phyloP scores from a whole-genome alignment of 2,797 vertebrate species.

The Phoxinus dragarum region DNA sequence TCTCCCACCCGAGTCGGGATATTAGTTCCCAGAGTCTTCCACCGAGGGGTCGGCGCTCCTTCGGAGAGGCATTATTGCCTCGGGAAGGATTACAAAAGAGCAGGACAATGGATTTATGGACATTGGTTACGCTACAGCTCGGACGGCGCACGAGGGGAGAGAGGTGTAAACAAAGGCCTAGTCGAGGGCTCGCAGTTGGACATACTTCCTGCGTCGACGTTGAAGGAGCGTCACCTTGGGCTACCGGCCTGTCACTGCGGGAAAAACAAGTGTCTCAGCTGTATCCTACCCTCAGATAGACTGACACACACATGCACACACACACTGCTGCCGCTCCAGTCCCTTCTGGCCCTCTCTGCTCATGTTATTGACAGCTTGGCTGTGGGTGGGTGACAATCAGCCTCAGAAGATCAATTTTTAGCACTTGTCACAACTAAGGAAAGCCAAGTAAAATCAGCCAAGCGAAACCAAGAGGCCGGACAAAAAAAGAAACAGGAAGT shows the following conservation, averaged over 20 bases:
- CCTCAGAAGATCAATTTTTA: constrained; percentile 57
- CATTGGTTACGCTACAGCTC: constrained; percentile 56
- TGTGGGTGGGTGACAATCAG: constrained; percentile 51
- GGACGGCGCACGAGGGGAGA: constrained; percentile 16
- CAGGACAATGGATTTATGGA: constrained; percentile 64
- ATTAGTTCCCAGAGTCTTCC: constrained; percentile 45
- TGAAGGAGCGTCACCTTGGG: constrained; percentile 59
- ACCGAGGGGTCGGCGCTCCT: constrained; percentile 39
- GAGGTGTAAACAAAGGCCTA: constrained; percentile 57
- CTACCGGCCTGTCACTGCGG: constrained; percentile 56
- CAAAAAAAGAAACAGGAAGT: constrained; percentile 55
- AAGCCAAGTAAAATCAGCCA: constrained; percentile 55
- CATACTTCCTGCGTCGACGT: constrained; percentile 49
- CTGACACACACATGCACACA: constrained; percentile 28
- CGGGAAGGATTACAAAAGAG: constrained; percentile 59
- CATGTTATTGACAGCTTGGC: constrained; percentile 49
- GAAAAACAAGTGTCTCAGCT: constrained; percentile 36
- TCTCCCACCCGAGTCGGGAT: constrained; percentile 30
- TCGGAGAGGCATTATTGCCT: constrained; percentile 58
- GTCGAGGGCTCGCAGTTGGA: constrained; percentile 51
- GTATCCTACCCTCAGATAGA: constrained; percentile 25
- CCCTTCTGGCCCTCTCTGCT: constrained; percentile 30
- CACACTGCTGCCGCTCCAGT: constrained; percentile 3
- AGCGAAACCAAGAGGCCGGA: constrained; percentile 32
- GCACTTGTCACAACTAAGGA: constrained; percentile 58